A percentile compares a stretch with the other conserved stretches of the same genome.
Conservation (phyloP, 2,113 vertebrate genomes). For the Podarcis raffonei region DNA sequence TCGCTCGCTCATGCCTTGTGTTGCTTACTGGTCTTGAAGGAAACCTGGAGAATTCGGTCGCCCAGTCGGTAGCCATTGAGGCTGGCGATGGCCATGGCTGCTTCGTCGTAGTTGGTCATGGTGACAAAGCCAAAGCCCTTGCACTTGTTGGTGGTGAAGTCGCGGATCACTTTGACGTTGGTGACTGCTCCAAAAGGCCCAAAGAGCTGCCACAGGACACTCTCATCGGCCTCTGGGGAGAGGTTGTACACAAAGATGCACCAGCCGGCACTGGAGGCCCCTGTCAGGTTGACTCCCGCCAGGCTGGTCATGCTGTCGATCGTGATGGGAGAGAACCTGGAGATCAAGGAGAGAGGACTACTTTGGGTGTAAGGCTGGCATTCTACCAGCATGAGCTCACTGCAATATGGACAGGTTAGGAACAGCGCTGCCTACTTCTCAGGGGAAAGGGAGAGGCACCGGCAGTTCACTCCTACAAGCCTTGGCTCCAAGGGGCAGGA, state of each 20-base stretch:
- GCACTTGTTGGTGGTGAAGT: conserved; percentile 98
- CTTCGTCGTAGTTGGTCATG: conserved; percentile 99
- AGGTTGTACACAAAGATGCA: conserved; percentile 99
- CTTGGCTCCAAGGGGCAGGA: background rate
- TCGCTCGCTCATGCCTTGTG: conserved; percentile 89
- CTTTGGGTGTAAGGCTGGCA: conserved; percentile 86
- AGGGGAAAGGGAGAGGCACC: background rate
- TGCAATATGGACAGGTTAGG: background rate
- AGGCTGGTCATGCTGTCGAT: conserved; percentile 91
- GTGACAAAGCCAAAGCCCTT: conserved; percentile 98
- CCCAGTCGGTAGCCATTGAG: conserved; percentile 95
- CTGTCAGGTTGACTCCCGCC: conserved; percentile 85
- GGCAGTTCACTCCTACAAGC: background rate
- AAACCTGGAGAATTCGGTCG: conserved; percentile 95
- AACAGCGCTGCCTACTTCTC: background rate
- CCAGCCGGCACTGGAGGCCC: conserved; percentile 83
- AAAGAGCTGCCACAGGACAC: conserved; percentile 98
- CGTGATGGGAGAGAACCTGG: conserved; percentile 91
- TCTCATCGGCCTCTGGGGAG: conserved; percentile 93
- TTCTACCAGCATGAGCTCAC: conserved; percentile 62
- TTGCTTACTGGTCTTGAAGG: conserved; percentile 99
- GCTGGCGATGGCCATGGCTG: conserved; percentile 96
- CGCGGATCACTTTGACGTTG: conserved; percentile 97
- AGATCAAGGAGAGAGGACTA: conserved; percentile 86
- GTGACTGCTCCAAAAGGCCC: conserved; percentile 97